Evolutionary conservation across 2,888 invertebrate genomes (phyloP).

Genomic region (Drosophila birchii): DNA sequence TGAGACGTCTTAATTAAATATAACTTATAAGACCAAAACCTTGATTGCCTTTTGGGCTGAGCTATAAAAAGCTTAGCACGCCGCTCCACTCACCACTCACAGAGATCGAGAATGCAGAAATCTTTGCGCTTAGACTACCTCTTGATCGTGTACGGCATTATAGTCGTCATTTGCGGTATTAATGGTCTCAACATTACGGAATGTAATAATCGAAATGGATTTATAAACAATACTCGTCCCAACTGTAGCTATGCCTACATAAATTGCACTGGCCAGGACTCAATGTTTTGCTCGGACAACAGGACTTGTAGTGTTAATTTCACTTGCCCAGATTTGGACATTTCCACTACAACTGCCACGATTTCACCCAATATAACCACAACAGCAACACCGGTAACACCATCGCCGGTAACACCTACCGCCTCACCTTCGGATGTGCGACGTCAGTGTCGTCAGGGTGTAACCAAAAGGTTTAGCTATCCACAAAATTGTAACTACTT

Average conservation of each 20-base stretch:
- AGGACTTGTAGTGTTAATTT: constrained; percentile 28
- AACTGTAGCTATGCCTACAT: constrained; percentile 53
- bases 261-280: constrained; percentile 50
- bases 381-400: constrained; percentile 2
- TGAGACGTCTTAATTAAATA: constrained; percentile 67
- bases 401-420: constrained; percentile 1
- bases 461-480: constrained; percentile 60
- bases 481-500: constrained; percentile 69
- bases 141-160: constrained; percentile 19
- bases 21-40: constrained; percentile 57
- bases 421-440: constrained; percentile 39
- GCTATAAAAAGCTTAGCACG: constrained; percentile 69
- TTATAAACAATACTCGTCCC: constrained; percentile 40
- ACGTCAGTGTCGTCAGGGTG: constrained; percentile 50
- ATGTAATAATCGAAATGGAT: constrained; percentile 28
- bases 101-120: constrained; percentile 58
- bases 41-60: constrained; percentile 23
- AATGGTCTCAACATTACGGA: constrained; percentile 44
- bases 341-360: constrained; percentile 7
- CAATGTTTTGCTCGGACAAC: constrained; percentile 49
- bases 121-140: constrained; percentile 48
- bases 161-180: constrained; percentile 23
- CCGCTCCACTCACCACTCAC: constrained; percentile 35
- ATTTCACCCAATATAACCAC: constrained; percentile 9
- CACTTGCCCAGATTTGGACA: constrained; percentile 20